Evolutionary conservation across 2,888 invertebrate species (phyloP), one percentile per base, ranked within the genome.

Genomic region (Chaetogeoica ovagalla): DNA sequence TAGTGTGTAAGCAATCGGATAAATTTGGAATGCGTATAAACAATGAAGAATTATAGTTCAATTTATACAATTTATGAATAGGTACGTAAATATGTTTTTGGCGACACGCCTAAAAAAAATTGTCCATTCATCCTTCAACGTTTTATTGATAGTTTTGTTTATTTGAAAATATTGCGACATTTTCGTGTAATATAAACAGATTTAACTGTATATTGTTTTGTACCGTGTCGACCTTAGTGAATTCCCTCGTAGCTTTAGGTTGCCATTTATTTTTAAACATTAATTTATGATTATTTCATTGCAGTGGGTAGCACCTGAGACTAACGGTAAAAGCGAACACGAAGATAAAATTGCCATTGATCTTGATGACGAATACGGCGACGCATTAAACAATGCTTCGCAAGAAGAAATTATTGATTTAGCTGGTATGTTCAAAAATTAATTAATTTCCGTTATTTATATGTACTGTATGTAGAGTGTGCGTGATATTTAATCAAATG

Each of bases 331-430:
- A 84, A 90, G 92, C 84, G 92, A 93, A 84, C 94, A 91, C 37
- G 96, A 96, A 63, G 97, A 97, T 87, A 94, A 95, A 88, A 96
- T 96, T 85, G 91, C 94, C 81, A 93, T 96, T 85, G 96, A 96
- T 88, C 90, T 96, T 87, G 96, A 96, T 82, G 96, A 96, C 85
- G 97, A 97, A 86, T 96, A 96, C 86, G 96, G 97, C 86, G 90
- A 91, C 85, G 97, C 97, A n/a, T 89, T 98, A 83, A 91, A 90
- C 60, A 89, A 90, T 85, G 97, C 97, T 75, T 90, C 94, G 84
- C 97, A 97, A 88, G 95, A 96, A 87, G 97, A 98, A 90, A 94
- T 99, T 85, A 99, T 99, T 85, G 99, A 99, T 88, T 91, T 99
- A 86, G 99, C 99, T 85, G 93, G 93, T 93, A 86, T 30, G 70